Percentiles rank a stretch among this genome's conserved stretches.
phyloP scores from a whole-genome alignment of 1,140 invertebrate species.

The Musca vetustissima region DNA sequence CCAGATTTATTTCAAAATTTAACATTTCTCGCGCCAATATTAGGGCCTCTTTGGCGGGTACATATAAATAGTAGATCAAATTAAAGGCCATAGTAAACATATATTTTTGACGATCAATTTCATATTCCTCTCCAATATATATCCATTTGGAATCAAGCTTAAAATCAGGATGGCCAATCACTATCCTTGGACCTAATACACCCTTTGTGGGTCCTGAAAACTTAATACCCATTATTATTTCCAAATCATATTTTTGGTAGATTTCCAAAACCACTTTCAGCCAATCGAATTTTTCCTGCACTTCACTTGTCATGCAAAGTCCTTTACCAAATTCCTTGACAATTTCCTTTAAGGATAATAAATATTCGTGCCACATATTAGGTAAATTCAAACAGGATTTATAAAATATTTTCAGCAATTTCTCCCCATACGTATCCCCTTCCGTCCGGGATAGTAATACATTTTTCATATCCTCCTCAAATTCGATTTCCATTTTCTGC shows the following conservation, averaged over 20 bases:
- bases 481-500: conserved; percentile 33
- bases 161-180: conserved; percentile 34
- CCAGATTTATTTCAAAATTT: conserved; percentile 25
- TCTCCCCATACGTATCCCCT: conserved; percentile 32
- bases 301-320: conserved; percentile 35
- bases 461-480: conserved; percentile 6
- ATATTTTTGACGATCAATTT: conserved; percentile 31
- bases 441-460: neutral
- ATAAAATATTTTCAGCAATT: conserved; percentile 38
- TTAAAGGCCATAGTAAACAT: conserved; percentile 19
- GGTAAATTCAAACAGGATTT: conserved; percentile 28
- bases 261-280: conserved; percentile 28
- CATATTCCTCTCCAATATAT: conserved; percentile 34
- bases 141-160: conserved; percentile 33
- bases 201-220: conserved; percentile 33
- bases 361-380: conserved; percentile 8
- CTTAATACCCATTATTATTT: conserved; percentile 31
- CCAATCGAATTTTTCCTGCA: conserved; percentile 34
- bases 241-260: conserved; percentile 31
- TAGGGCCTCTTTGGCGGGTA: too few relatives aligned
- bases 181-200: conserved; percentile 33
- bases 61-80: conserved; percentile 29
- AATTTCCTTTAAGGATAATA: conserved; percentile 28
- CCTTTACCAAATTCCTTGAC: conserved; percentile 37
- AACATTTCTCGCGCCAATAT: too few relatives aligned